These are phyloP conservation scores for Peromyscus nudipes DNA, from an alignment of 2,797 vertebrate genomes.

Conservation along the genomic window DNA sequence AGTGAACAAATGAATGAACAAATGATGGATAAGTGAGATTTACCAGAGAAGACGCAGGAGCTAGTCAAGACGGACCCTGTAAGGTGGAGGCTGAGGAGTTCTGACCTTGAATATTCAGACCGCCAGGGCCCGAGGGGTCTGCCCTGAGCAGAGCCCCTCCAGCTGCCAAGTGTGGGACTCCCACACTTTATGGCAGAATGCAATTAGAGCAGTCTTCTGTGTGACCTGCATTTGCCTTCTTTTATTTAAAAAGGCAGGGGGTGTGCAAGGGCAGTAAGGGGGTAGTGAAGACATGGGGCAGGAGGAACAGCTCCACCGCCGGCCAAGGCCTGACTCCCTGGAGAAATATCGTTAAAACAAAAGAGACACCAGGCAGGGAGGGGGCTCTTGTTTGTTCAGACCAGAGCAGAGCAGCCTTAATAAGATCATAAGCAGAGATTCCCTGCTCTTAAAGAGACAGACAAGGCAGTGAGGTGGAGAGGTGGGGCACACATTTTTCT, in stretches of 20 bases:
- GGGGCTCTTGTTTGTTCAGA: slow-evolving; percentile 77
- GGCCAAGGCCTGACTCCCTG: slow-evolving; percentile 15
- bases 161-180: slow-evolving; percentile 27
- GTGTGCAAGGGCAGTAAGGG: neutral
- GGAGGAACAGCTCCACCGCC: neutral
- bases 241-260: slow-evolving; percentile 46
- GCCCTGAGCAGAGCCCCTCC: slow-evolving; percentile 66
- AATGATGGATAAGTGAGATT: neutral
- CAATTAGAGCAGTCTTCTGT: slow-evolving; percentile 64
- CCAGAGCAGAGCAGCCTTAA: slow-evolving; percentile 80
- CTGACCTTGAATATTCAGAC: slow-evolving; percentile 67
- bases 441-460: slow-evolving; percentile 81
- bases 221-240: slow-evolving; percentile 58
- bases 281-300: rapidly evolving
- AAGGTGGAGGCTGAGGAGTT: slow-evolving; percentile 45
- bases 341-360: slow-evolving; percentile 75
- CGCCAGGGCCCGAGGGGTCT: slow-evolving; percentile 36
- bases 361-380: neutral
- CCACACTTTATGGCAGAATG: neutral
- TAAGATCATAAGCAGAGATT: slow-evolving; percentile 77
- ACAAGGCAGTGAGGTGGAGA: slow-evolving; percentile 29
- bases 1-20: neutral
- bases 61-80: neutral
- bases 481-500: neutral
- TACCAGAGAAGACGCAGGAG: neutral